Evolutionary conservation across 2,888 invertebrate species (phyloP), one percentile per base, ranked within the genome.

Genomic region (Microchrysa polita): DNA sequence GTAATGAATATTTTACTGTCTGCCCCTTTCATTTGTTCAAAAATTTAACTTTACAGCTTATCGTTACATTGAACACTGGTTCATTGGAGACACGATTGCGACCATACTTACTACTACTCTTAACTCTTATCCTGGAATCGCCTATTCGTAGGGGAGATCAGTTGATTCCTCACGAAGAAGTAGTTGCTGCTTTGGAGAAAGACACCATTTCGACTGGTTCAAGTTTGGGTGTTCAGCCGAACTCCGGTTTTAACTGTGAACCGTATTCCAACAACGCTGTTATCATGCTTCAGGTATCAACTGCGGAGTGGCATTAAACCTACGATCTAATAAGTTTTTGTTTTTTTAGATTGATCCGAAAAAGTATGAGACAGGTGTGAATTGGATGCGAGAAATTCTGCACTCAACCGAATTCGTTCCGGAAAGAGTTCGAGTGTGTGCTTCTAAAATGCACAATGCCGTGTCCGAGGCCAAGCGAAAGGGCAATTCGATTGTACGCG

Each of bases 361-460:
- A 67, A 94, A 94, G 81, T 94, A 93, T 81, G 87, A 87, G 16
- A 87, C 88, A 76, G 92, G 94, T 0, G 89, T 96, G 12, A 86
- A 89, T 69, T 95, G 94, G 90, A 83, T 95, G 69, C 88, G 89
- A 77, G 93, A 95, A 79, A 86, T 96, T 34, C 81, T 96, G 40
- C 92, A 90, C 80, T 83, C 89, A 7, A 90, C 92, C 0, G 88
- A 90, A 77, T 89, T 95, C 78, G 91, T 90, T 0, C 87, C 88
- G 14, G 93, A 94, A 67, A 86, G 95, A 76, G 82, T 95, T 60
- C 88, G 91, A 79, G 91, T 94, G 27, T 90, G 93, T 77, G 92
- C 93, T 0, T 90, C 91, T 76, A 93, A 95, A 83, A 88, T 96
- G 85, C 88, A 92, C 63, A 95, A 94, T 78, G 92, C 94, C 76